These are phyloP conservation scores for Poeciliopsis gracilis DNA, from an alignment of 2,797 vertebrate genomes.

Conservation along the genomic window DNA sequence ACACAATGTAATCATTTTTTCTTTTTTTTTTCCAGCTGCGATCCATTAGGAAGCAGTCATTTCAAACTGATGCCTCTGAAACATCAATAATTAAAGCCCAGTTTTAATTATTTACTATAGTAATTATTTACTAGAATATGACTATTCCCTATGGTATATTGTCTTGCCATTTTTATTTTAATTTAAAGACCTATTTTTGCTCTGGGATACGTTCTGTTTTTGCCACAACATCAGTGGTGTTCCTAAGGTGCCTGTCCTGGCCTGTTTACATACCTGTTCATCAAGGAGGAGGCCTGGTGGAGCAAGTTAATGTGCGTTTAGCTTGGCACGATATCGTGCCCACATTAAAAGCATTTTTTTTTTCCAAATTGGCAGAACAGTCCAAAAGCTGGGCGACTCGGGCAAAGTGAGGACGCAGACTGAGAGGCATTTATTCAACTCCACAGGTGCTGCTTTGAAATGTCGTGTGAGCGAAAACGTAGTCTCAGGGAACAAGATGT, in stretches of 20 bases:
- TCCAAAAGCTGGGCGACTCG: constrained; percentile 28
- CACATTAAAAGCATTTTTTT: constrained; percentile 67
- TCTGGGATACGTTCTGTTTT: constrained; percentile 14
- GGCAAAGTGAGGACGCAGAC: constrained; percentile 49
- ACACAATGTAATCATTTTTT: not conserved
- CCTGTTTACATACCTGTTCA: constrained; percentile 55
- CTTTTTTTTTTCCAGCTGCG: not conserved
- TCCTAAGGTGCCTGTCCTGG: constrained; percentile 40
- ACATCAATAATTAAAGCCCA: not conserved
- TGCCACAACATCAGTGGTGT: constrained; percentile 40
- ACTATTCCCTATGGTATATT: not conserved
- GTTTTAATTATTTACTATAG: not conserved
- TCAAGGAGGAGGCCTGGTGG: constrained; percentile 38
- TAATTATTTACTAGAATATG: not conserved
- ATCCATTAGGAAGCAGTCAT: not conserved
- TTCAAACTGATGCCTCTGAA: not conserved
- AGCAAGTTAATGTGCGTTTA: constrained; percentile 62
- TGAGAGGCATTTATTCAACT: constrained; percentile 62
- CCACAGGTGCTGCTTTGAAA: constrained; percentile 72
- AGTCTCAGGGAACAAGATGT: constrained; percentile 34
- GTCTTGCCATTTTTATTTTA: not conserved
- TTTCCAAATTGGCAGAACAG: constrained; percentile 44
- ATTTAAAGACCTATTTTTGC: not conserved
- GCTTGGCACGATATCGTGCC: constrained; percentile 55
- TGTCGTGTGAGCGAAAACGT: constrained; percentile 41